Percentiles rank a stretch among this genome's conserved stretches.
Evolutionary conservation across 2,797 vertebrate genomes (phyloP).

Genomic region (Sebastes hubbsi): DNA sequence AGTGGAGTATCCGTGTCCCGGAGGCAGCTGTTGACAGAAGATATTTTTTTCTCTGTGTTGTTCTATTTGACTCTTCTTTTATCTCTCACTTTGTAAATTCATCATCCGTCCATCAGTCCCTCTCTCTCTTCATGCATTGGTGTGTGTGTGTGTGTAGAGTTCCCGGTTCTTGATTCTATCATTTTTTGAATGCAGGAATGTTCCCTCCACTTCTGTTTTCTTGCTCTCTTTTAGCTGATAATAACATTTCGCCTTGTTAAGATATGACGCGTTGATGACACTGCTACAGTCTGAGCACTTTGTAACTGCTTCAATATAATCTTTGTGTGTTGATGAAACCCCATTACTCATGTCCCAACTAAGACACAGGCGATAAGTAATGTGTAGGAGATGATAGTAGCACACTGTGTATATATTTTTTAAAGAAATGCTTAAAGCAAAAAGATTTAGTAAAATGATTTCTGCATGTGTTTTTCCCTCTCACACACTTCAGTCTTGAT

Average conservation of each 20-base stretch:
- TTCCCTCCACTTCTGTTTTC: not conserved
- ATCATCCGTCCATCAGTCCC: not conserved
- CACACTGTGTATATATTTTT: not conserved
- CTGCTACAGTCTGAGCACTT: not conserved
- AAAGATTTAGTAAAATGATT: not conserved
- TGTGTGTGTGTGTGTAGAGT: not conserved
- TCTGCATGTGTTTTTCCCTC: not conserved
- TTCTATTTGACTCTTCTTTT: not conserved
- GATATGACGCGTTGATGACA: not conserved
- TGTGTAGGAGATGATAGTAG: not conserved
- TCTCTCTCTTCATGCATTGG: not conserved
- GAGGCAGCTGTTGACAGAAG: constrained; percentile 64
- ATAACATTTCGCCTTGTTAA: too few relatives aligned
- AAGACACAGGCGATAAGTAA: not conserved
- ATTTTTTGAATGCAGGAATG: not conserved
- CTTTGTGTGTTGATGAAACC: not conserved
- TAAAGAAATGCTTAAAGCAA: not conserved
- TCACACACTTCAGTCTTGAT: constrained; percentile 25
- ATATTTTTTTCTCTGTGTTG: not conserved
- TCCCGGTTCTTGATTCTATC: not conserved
- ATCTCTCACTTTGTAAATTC: not conserved
- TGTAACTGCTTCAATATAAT: not conserved
- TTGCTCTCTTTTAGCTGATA: not conserved
- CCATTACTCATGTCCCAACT: not conserved
- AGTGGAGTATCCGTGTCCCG: constrained; percentile 52